Conservation (phyloP, 1,140 invertebrate genomes). For the Apocrypta bakeri region DNA sequence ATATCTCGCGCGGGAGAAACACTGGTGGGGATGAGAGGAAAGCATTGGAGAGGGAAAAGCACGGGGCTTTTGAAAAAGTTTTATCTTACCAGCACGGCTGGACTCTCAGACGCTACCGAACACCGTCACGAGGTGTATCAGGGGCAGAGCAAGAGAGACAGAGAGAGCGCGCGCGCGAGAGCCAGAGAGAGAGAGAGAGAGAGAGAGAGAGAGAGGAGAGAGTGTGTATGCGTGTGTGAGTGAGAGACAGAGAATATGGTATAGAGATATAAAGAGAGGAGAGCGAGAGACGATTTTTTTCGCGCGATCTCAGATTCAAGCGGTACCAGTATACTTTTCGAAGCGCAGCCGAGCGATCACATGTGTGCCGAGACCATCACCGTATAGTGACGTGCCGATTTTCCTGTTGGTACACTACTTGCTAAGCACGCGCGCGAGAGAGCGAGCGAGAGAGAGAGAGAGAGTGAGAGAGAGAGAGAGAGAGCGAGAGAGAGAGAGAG, state of each 20-base stretch:
- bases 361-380: conserved; percentile 20
- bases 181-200: not conserved
- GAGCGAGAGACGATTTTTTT: not conserved
- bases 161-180: too few relatives aligned
- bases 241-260: too few relatives aligned
- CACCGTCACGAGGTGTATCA: conserved; percentile 68
- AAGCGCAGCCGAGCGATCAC: not conserved
- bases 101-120: conserved; percentile 72
- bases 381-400: too few relatives aligned
- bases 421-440: too few relatives aligned
- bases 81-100: conserved; percentile 62
- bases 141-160: not conserved
- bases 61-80: conserved; percentile 72
- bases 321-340: not conserved
- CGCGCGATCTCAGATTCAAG: not conserved
- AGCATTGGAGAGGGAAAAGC: conserved; percentile 61
- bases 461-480: conserved; percentile 13
- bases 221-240: too few relatives aligned
- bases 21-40: conserved; percentile 44
- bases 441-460: too few relatives aligned
- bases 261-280: too few relatives aligned
- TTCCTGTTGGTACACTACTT: too few relatives aligned
- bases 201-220: too few relatives aligned
- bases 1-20: conserved; percentile 18
- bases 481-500: not conserved